phyloP scores from a whole-genome alignment of 2,797 vertebrate genomes.

The Darevskia nairensis region DNA sequence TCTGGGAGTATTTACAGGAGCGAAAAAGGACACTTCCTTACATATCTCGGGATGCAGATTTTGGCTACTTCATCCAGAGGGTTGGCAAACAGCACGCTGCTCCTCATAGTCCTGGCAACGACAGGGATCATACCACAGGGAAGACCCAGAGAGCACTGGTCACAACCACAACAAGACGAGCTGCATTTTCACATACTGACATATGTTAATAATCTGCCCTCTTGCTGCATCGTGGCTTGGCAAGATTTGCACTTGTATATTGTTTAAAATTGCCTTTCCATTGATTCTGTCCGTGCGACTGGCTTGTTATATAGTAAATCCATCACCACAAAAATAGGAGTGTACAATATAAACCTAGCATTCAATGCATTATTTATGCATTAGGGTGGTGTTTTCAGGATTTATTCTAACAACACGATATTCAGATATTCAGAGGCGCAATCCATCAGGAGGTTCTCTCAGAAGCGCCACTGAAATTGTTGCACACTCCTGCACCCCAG shows the following conservation, averaged over 20 bases:
- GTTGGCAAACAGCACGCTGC: not conserved
- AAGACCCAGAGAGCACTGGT: constrained; percentile 16
- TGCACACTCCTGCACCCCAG: not conserved
- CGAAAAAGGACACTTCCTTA: not conserved
- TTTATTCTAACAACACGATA: not conserved
- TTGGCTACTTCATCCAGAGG: not conserved
- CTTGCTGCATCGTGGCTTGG: constrained; percentile 12
- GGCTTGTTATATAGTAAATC: constrained; percentile 10
- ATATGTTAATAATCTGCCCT: constrained; percentile 30
- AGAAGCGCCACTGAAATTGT: not conserved
- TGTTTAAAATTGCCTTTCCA: constrained; percentile 38
- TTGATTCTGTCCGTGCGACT: not conserved
- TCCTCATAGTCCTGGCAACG: not conserved
- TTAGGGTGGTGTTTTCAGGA: not conserved
- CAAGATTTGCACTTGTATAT: not conserved
- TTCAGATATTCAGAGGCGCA: not conserved
- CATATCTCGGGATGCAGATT: not conserved
- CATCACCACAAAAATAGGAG: constrained; percentile 17
- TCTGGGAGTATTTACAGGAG: not conserved
- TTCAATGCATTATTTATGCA: constrained; percentile 10
- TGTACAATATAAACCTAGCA: not conserved
- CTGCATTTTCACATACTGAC: not conserved
- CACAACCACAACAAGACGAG: constrained; percentile 20
- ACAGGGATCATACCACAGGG: constrained; percentile 22
- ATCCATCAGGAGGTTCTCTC: not conserved